Conservation (phyloP, 2,113 vertebrate genomes). For the Bothrops jararaca region DNA sequence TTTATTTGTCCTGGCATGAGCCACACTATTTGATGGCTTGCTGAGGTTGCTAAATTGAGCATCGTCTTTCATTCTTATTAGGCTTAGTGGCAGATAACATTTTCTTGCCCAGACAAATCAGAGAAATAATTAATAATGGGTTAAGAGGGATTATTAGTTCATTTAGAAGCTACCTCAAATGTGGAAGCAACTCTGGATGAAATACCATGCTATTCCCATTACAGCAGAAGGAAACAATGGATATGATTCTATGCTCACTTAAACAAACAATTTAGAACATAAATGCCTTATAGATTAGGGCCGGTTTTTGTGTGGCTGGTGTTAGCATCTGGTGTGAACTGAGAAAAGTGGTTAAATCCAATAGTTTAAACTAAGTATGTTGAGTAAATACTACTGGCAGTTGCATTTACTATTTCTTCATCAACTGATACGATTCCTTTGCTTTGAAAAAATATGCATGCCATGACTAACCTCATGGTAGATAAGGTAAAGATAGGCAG, state of each 20-base stretch:
- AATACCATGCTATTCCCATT: background rate
- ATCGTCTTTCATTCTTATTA: slow-evolving; percentile 48
- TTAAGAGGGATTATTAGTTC: slow-evolving; percentile 5
- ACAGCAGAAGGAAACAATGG: background rate
- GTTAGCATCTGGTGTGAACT: background rate
- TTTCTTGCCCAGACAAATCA: slow-evolving; percentile 40
- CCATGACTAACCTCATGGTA: slow-evolving; percentile 31
- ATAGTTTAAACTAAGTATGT: background rate
- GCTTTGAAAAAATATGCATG: slow-evolving; percentile 26
- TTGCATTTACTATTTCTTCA: slow-evolving; percentile 8
- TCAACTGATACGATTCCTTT: slow-evolving; percentile 34
- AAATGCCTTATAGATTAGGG: background rate
- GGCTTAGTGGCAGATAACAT: slow-evolving; percentile 29
- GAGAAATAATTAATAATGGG: slow-evolving; percentile 4
- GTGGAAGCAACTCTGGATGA: background rate
- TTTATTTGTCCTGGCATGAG: slow-evolving; percentile 33
- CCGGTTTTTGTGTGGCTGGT: background rate
- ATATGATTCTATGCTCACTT: slow-evolving; percentile 19
- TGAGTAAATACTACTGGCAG: background rate
- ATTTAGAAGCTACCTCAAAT: background rate
- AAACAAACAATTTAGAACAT: slow-evolving; percentile 13
- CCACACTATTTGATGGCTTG: slow-evolving; percentile 38
- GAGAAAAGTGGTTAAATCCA: background rate
- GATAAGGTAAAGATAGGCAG: slow-evolving; percentile 19
- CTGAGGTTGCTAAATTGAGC: slow-evolving; percentile 48